These are phyloP conservation scores for Pipistrellus pipistrellus DNA, from an alignment of 2,797 vertebrate genomes.

Conservation along the genomic window DNA sequence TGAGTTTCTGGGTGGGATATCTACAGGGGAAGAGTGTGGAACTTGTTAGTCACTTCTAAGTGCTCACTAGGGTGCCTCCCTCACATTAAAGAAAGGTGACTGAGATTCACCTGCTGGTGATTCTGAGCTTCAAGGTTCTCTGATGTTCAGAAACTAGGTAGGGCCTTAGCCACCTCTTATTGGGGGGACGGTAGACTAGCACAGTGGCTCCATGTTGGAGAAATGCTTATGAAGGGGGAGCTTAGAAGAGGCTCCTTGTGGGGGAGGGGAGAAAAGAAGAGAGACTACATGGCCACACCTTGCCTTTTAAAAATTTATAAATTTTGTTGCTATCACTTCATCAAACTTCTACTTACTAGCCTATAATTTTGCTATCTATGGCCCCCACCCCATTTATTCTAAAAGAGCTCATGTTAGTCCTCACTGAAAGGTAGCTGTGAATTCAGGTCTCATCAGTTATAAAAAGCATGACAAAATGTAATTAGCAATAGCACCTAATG, in stretches of 20 bases:
- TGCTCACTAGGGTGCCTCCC: too few species aligned
- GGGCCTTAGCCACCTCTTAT: neutral
- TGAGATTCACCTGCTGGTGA: neutral
- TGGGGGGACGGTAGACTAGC: fast-evolving
- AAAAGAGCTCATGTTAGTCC: neutral
- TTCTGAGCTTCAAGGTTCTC: neutral
- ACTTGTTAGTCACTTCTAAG: neutral
- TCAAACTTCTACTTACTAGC: neutral
- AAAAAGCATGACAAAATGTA: neutral
- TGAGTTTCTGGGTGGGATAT: neutral
- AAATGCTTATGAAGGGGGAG: neutral
- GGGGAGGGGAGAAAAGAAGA: neutral
- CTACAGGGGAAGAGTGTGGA: neutral
- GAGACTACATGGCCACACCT: neutral
- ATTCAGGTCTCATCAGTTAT: neutral
- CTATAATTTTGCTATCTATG: neutral
- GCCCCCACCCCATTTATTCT: neutral
- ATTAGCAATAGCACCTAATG: neutral
- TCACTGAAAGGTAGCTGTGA: neutral
- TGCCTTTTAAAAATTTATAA: neutral
- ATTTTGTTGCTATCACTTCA: neutral
- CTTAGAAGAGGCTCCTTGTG: neutral
- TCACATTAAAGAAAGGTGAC: neutral
- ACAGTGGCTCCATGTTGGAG: fast-evolving
- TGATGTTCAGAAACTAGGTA: neutral